phyloP scores from a whole-genome alignment of 2,888 invertebrate genomes.

The Nycteola revayana region DNA sequence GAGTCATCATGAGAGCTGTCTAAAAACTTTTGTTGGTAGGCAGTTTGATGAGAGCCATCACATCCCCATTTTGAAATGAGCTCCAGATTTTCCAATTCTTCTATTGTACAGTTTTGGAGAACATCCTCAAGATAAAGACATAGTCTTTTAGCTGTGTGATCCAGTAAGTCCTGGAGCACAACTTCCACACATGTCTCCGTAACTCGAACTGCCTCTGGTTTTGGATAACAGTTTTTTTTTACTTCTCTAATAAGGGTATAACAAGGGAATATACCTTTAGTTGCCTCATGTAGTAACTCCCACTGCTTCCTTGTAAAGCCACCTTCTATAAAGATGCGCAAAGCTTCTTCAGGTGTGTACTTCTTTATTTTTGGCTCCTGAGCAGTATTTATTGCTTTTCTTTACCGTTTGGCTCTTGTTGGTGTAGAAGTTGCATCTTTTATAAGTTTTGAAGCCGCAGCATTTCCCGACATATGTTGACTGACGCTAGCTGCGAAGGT shows the following conservation, averaged over 20 bases:
- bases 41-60: constrained; percentile 6
- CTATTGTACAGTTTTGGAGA: constrained; percentile 1
- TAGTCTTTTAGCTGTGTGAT: constrained; percentile 5
- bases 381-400: neutral
- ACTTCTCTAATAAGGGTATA: constrained; percentile 6
- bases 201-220: constrained; percentile 3
- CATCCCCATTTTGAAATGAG: constrained; percentile 8
- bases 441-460: constrained; percentile 5
- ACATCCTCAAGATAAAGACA: constrained; percentile 6
- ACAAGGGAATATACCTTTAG: constrained; percentile 4
- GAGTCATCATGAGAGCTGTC: constrained; percentile 1
- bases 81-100: constrained; percentile 4
- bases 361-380: constrained; percentile 1
- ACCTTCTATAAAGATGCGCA: constrained; percentile 7
- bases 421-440: constrained; percentile 7
- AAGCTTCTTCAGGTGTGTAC: constrained; percentile 5
- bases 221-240: constrained; percentile 7
- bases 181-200: constrained; percentile 8
- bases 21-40: constrained; percentile 4
- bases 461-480: constrained; percentile 1
- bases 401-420: constrained; percentile 3
- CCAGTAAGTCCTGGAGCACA: constrained; percentile 5
- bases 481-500: constrained; percentile 7
- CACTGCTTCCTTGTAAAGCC: constrained; percentile 7
- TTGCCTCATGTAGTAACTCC: constrained; percentile 5